Base-by-base conservation (phyloP, 1,140 invertebrate genomes). In the Tetramorium parvispinum region DNA sequence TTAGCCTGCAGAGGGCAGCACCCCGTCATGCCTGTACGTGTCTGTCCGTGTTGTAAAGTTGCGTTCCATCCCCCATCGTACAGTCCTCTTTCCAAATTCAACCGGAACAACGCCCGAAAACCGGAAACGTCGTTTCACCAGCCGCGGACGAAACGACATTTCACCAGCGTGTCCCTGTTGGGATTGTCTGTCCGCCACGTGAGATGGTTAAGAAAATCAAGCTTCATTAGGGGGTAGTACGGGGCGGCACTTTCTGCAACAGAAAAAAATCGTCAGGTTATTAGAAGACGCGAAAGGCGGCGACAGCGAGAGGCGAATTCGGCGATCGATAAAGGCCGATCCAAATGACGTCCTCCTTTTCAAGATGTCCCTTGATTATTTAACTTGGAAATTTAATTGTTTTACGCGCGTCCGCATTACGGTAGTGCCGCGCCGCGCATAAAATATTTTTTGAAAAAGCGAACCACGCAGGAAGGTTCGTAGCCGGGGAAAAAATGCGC, bases 1-100 rank as follows among this genome's bases (percentile, higher is more conserved):
- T 93, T 81, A 89, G 70, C 86, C 88, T 68, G 88, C 88, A 93
- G 91, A 93, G 91, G 92, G 91, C 92, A 93, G 91, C 89, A 93
- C 89, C 86, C 90, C 88, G 87, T 88, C 91, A 92, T 88, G 92
- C 91, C 77, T 87, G 77, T 87, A 89, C 90, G 89, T 92, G 86
- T 91, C 88, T 88, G 91, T 91, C 88, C 86, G 78, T 92, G 88
- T 92, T 91, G 90, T 83, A 89, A 88, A 91, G 91, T 91, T 91
- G 88, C 85, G 90, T 92, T 92, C 85, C 85, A 90, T 92, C 92
- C 92, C 63, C 85, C 90, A 85, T 89, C 89, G 89, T 91, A 88
- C 89, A 88, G 85, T 91, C 89, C 90, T 91, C 90, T 91, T 91
- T 91, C 90, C 89, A 89, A 91, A 91, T 91, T 91, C 89, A 87